Conservation (phyloP, 2,888 invertebrate genomes). For the Ochropleura leucogaster region DNA sequence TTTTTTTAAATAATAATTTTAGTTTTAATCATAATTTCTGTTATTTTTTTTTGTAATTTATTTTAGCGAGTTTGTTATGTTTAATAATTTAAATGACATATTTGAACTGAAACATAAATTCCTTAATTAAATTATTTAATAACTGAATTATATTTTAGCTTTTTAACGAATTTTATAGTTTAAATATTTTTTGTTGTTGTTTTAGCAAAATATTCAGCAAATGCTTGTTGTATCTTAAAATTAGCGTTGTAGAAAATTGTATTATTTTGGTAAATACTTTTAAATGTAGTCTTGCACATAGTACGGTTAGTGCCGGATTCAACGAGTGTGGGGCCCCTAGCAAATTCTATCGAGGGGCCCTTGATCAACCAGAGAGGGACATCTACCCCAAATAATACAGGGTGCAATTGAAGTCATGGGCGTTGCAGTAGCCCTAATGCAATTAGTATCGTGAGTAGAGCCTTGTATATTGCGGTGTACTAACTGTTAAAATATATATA, state of each 20-base stretch:
- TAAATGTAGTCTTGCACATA: not conserved
- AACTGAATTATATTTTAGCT: slow-evolving; percentile 10
- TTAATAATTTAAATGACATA: not conserved
- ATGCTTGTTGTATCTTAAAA: not conserved
- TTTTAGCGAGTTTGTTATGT: not conserved
- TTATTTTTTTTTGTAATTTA: slow-evolving; percentile 17
- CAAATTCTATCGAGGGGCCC: too few species aligned
- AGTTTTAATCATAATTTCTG: slow-evolving; percentile 9
- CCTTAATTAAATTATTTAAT: not conserved
- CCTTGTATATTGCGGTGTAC: too few species aligned
- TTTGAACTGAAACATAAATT: not conserved
- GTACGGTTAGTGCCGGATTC: not conserved
- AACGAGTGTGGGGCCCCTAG: too few species aligned
- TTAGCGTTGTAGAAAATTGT: not conserved
- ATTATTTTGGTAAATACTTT: not conserved
- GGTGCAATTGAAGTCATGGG: too few species aligned
- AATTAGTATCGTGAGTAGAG: too few species aligned
- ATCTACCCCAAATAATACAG: too few species aligned
- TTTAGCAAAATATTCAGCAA: not conserved
- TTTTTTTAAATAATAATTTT: not conserved
- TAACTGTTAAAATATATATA: too few species aligned
- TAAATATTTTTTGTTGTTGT: not conserved
- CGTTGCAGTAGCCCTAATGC: too few species aligned
- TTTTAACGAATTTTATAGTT: not conserved
- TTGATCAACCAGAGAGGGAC: too few species aligned